A percentile compares a stretch with the other conserved stretches of the same genome.
Evolutionary conservation across 2,888 invertebrate species (phyloP).

Genomic region (Zygaena filipendulae): DNA sequence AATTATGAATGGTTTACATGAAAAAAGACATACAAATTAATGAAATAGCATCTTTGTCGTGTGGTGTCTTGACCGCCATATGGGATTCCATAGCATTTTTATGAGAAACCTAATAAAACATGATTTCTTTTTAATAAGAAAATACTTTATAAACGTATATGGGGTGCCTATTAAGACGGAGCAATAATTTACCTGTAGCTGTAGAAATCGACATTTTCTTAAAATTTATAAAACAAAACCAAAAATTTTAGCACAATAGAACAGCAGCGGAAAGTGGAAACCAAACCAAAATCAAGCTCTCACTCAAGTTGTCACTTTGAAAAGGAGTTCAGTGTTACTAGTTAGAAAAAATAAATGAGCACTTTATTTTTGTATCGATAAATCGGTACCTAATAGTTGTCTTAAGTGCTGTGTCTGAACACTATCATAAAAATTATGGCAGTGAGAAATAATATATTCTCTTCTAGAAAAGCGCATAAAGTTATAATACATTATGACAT

Average conservation of each 20-base stretch:
- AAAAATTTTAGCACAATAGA: conserved; percentile 64
- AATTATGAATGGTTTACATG: conserved; percentile 11
- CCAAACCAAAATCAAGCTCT: conserved; percentile 68
- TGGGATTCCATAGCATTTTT: conserved; percentile 68
- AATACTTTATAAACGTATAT: not conserved
- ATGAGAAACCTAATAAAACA: conserved; percentile 35
- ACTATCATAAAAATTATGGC: no score
- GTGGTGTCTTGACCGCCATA: conserved; percentile 67
- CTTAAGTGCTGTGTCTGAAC: no score
- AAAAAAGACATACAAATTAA: conserved; percentile 25
- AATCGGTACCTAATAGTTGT: no score
- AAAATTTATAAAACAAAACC: conserved; percentile 49
- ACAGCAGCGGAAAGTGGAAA: conserved; percentile 69
- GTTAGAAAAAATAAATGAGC: conserved; percentile 28
- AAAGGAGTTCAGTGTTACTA: conserved; percentile 47
- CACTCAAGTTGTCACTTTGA: conserved; percentile 40
- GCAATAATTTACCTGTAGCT: conserved; percentile 53
- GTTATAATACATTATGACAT: no score
- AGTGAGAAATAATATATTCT: no score
- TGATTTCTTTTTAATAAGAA: conserved; percentile 31
- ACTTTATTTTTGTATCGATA: no score
- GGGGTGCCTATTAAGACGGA: not conserved
- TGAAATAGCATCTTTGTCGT: conserved; percentile 61
- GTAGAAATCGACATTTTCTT: conserved; percentile 62
- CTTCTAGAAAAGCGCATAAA: no score